Conservation (phyloP, 2,113 vertebrate genomes). For the Dipodomys spectabilis region DNA sequence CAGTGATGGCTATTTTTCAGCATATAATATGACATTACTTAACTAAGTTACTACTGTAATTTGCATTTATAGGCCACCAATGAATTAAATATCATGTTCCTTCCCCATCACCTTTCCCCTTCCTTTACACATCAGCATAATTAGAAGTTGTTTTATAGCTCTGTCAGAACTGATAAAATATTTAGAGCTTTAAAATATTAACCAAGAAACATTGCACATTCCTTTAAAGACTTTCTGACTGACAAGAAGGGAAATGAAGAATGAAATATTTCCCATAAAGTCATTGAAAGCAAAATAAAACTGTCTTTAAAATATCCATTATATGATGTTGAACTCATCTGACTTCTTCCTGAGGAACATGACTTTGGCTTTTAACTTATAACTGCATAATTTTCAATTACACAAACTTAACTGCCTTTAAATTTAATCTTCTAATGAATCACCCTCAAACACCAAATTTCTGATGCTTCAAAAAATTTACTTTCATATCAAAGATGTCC, state of each 20-base stretch:
- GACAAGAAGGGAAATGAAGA: slow-evolving; percentile 64
- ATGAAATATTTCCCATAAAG: slow-evolving; percentile 69
- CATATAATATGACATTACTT: background rate
- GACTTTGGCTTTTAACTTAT: slow-evolving; percentile 34
- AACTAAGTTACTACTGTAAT: background rate
- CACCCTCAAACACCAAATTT: slow-evolving; percentile 32
- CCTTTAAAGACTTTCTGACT: slow-evolving; percentile 62
- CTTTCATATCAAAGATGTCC: background rate
- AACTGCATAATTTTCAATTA: slow-evolving; percentile 41
- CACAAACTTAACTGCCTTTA: slow-evolving; percentile 55
- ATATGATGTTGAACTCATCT: slow-evolving; percentile 32
- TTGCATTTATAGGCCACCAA: slow-evolving; percentile 29
- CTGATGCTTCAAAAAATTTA: background rate
- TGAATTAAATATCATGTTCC: slow-evolving; percentile 45
- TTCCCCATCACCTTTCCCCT: slow-evolving; percentile 30
- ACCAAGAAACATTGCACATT: slow-evolving; percentile 67
- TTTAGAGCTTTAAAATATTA: slow-evolving; percentile 79
- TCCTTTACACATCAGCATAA: slow-evolving; percentile 61
- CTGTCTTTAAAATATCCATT: slow-evolving; percentile 69
- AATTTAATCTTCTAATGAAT: slow-evolving; percentile 50
- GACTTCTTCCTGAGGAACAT: background rate
- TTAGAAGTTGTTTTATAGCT: slow-evolving; percentile 75
- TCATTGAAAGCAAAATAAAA: slow-evolving; percentile 75
- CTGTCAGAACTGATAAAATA: slow-evolving; percentile 76
- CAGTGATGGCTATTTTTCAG: slow-evolving; percentile 12